phyloP scores from a whole-genome alignment of 23 tunicate species.

The Diplosoma virens region DNA sequence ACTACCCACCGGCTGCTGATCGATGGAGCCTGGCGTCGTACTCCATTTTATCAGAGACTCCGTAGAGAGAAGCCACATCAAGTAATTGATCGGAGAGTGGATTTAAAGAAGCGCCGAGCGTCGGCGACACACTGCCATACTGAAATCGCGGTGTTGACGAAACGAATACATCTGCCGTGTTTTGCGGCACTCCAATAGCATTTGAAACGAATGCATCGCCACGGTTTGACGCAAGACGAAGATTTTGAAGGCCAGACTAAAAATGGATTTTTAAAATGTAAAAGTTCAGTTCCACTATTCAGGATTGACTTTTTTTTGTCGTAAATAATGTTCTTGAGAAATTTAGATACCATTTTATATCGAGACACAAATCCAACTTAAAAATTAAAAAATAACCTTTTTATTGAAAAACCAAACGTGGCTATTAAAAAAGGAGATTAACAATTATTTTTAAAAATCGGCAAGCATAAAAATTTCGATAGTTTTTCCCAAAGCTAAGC shows the following conservation, averaged over 20 bases:
- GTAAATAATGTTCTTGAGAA: no score
- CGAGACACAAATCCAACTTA: no score
- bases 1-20: conserved; percentile 85
- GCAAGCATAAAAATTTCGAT: no score
- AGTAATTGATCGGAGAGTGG: conserved; percentile 76
- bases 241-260: conserved; percentile 76
- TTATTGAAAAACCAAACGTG: no score
- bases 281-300: no score
- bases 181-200: conserved; percentile 27
- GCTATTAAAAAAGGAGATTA: no score
- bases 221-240: conserved; percentile 55
- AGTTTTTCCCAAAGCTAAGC: no score
- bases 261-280: no score
- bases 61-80: conserved; percentile 81
- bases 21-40: conserved; percentile 88
- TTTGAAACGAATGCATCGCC: conserved; percentile 21
- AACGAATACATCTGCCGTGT: conserved; percentile 1
- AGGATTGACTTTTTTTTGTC: no score
- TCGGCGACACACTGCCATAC: neutral
- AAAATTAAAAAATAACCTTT: no score
- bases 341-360: no score
- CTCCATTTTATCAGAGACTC: conserved; percentile 93
- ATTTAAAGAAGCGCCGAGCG: conserved; percentile 2
- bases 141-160: conserved; percentile 51
- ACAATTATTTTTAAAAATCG: no score